A percentile compares a stretch with the other conserved stretches of the same genome.
phyloP scores from a whole-genome alignment of 2,888 invertebrate species.

The Cancer borealis region DNA sequence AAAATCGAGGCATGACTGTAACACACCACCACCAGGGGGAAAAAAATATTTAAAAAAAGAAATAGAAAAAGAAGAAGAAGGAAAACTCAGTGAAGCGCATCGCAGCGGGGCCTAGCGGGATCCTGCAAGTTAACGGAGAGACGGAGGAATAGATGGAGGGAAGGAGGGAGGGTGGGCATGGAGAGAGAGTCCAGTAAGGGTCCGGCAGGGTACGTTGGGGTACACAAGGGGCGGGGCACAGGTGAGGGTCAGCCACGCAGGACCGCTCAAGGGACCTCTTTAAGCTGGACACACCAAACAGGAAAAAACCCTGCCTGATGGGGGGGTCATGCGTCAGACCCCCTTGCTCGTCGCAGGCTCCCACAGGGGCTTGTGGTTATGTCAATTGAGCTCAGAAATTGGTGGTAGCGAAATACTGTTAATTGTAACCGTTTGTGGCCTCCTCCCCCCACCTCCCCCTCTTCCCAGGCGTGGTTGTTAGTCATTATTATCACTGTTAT shows the following conservation, averaged over 20 bases:
- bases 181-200: background rate
- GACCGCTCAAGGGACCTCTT: constrained; percentile 18
- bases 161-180: background rate
- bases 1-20: background rate
- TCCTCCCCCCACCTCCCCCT: background rate
- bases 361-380: constrained; percentile 20
- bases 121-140: constrained; percentile 11
- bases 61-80: background rate
- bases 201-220: constrained; percentile 12
- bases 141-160: background rate
- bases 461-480: constrained; percentile 14
- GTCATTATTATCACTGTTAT: constrained; percentile 1
- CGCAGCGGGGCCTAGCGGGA: background rate
- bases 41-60: background rate
- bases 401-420: constrained; percentile 10
- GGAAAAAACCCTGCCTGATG: constrained; percentile 38
- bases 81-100: constrained; percentile 8
- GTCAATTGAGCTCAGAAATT: constrained; percentile 20
- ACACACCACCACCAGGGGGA: background rate
- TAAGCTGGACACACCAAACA: background rate
- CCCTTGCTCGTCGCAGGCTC: background rate
- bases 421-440: constrained; percentile 20
- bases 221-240: constrained; percentile 20
- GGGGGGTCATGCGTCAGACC: background rate
- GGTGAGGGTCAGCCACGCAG: constrained; percentile 11